These are phyloP conservation scores for Tholera decimalis DNA, from an alignment of 2,888 invertebrate species.

Conservation along the genomic window DNA sequence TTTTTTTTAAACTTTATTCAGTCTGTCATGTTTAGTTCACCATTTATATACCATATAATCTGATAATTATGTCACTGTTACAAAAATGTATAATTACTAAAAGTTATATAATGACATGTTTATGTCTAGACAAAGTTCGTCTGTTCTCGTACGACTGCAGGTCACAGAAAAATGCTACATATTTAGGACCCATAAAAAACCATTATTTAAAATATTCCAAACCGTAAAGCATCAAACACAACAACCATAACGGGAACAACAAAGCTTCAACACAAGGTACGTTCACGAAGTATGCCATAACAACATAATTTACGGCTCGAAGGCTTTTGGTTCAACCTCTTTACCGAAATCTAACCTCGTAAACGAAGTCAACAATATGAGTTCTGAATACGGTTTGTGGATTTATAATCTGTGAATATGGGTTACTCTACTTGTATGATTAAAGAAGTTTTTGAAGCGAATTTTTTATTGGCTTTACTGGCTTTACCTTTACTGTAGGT, in stretches of 20 bases:
- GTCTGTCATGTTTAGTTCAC: no score
- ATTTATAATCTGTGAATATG: slow-evolving; percentile 39
- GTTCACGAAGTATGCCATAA: slow-evolving; percentile 71
- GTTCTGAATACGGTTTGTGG: slow-evolving; percentile 46
- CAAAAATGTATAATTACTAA: no score
- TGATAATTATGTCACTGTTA: no score
- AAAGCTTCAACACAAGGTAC: slow-evolving; percentile 60
- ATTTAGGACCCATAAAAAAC: no score
- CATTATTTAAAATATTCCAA: not conserved
- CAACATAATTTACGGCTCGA: slow-evolving; percentile 67
- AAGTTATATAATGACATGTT: no score
- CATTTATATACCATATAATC: no score
- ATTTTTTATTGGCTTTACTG: slow-evolving; percentile 1
- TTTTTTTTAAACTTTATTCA: no score
- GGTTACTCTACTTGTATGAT: slow-evolving; percentile 19
- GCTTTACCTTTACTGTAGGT: slow-evolving; percentile 3
- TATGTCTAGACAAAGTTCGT: no score
- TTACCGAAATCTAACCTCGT: slow-evolving; percentile 60
- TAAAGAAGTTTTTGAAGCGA: slow-evolving; percentile 33
- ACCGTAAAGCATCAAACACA: slow-evolving; percentile 25
- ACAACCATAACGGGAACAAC: slow-evolving; percentile 36
- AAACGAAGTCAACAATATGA: slow-evolving; percentile 49
- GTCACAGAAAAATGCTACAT: no score
- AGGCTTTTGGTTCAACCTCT: slow-evolving; percentile 60
- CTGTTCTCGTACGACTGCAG: no score